Conservation (phyloP, 2,113 vertebrate species). For the Proterorhinus semilunaris region DNA sequence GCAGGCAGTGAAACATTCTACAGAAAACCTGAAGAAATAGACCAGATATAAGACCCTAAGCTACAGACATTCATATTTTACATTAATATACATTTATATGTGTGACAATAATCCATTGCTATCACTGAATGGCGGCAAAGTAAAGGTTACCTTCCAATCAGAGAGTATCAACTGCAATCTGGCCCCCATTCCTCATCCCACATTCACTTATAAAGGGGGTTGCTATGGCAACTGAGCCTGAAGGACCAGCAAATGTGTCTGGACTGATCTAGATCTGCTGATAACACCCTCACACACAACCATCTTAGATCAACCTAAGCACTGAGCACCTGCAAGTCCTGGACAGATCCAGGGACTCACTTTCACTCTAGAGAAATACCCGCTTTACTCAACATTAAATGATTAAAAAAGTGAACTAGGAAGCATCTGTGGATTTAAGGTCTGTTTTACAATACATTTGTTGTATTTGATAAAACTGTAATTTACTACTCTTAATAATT, state of each 20-base stretch:
- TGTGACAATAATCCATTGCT: background rate
- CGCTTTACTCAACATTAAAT: background rate
- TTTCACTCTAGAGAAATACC: background rate
- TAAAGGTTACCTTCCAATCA: conserved; percentile 13
- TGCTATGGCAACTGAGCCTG: conserved; percentile 35
- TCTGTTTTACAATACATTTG: background rate
- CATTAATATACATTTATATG: background rate
- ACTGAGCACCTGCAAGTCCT: conserved; percentile 7
- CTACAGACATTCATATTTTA: background rate
- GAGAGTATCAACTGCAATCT: conserved; percentile 14
- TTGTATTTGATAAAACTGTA: background rate
- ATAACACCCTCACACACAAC: conserved; percentile 24
- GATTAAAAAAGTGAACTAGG: background rate
- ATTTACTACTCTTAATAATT: too few relatives aligned
- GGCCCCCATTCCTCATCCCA: conserved; percentile 4
- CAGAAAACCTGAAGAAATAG: conserved; percentile 51
- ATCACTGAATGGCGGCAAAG: background rate
- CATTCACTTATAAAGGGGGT: conserved; percentile 14
- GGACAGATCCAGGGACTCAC: background rate
- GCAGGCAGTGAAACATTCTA: conserved; percentile 59
- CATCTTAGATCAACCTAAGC: conserved; percentile 7
- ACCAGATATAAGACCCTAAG: conserved; percentile 3
- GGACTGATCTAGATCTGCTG: conserved; percentile 44
- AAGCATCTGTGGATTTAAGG: background rate
- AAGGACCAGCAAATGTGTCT: conserved; percentile 32